These are phyloP conservation scores for Hylomyscus alleni DNA, from an alignment of 2,797 vertebrate species.

Conservation along the genomic window DNA sequence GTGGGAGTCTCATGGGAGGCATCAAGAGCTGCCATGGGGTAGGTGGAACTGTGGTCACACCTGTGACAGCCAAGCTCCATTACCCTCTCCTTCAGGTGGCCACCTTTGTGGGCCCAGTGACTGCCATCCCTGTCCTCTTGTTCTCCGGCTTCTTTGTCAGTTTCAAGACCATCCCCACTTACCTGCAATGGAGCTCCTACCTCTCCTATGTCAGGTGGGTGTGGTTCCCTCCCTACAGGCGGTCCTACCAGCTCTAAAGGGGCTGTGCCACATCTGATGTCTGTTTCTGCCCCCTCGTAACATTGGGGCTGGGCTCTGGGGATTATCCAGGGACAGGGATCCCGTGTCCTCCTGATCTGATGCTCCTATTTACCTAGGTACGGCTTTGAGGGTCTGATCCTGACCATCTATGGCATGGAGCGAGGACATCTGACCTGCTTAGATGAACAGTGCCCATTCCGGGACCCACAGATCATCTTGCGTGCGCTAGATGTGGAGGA, in stretches of 20 bases:
- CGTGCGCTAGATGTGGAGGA: constrained; percentile 97
- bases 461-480: constrained; percentile 95
- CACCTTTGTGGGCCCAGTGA: constrained; percentile 97
- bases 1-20: not conserved
- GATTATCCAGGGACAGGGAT: not conserved
- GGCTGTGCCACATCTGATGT: not conserved
- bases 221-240: rapidly evolving
- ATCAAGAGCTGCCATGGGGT: not conserved
- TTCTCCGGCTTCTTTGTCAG: constrained; percentile 99
- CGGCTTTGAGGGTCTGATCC: constrained; percentile 98
- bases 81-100: constrained; percentile 92
- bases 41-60: not conserved
- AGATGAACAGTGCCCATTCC: constrained; percentile 93
- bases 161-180: constrained; percentile 99
- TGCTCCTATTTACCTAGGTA: constrained; percentile 90
- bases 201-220: constrained; percentile 97
- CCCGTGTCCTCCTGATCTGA: not conserved
- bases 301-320: not conserved
- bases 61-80: not conserved
- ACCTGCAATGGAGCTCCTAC: constrained; percentile 99
- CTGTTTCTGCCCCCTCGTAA: not conserved
- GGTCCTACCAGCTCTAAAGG: not conserved
- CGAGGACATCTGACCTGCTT: constrained; percentile 95
- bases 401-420: constrained; percentile 99
- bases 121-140: constrained; percentile 97